Percentiles rank a stretch among this genome's conserved stretches.
Conservation (phyloP, 1,140 invertebrate genomes). For the Drosophila grimshawi region DNA sequence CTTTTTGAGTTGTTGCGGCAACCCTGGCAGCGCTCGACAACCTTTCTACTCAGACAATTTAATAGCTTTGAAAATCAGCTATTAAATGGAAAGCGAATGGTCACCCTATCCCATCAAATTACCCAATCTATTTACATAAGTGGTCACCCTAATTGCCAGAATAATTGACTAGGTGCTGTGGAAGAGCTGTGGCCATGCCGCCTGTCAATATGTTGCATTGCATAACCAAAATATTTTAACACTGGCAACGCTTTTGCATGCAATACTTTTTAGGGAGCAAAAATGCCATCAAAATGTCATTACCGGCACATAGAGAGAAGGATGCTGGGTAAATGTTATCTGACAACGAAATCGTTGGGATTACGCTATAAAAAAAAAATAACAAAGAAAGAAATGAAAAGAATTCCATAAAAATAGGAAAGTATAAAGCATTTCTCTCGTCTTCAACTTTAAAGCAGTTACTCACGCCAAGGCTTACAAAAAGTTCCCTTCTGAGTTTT, state of each 20-base stretch:
- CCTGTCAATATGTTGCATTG: conserved; percentile 17
- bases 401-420: no score
- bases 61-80: conserved; percentile 66
- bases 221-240: conserved; percentile 26
- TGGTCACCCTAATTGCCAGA: conserved; percentile 57
- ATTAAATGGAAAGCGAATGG: conserved; percentile 35
- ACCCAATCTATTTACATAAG: conserved; percentile 68
- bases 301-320: conserved; percentile 32
- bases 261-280: conserved; percentile 23
- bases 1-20: conserved; percentile 46
- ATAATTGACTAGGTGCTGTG: conserved; percentile 28
- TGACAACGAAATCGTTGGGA: no score
- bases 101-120: conserved; percentile 51
- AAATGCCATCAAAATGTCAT: conserved; percentile 79
- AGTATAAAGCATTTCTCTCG: neutral
- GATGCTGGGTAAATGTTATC: neutral
- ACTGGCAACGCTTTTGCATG: conserved; percentile 18
- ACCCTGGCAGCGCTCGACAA: conserved; percentile 3
- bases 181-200: neutral
- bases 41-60: conserved; percentile 29
- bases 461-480: neutral
- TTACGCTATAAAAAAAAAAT: neutral
- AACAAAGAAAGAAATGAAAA: neutral
- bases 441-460: neutral
- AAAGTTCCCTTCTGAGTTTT: neutral